These are phyloP conservation scores for Cladopsammia gracilis DNA, from an alignment of 64 coral and sea anemone genomes.

Conservation along the genomic window DNA sequence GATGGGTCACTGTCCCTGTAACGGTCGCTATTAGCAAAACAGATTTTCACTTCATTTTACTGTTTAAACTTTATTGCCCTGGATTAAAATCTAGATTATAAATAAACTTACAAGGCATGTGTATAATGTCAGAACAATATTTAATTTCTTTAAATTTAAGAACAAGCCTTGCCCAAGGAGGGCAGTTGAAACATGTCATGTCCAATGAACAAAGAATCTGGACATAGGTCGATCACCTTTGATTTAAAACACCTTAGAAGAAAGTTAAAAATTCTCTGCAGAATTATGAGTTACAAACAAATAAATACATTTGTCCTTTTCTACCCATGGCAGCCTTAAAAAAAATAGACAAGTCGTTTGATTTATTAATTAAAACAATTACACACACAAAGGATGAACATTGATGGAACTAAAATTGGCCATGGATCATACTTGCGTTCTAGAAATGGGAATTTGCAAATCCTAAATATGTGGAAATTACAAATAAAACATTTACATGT, in stretches of 20 bases:
- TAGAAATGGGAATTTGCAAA: constrained; percentile 84
- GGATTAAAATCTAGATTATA: constrained; percentile 48
- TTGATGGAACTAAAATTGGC: neutral
- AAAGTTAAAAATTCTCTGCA: neutral
- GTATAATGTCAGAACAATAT: neutral
- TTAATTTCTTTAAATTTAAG: neutral
- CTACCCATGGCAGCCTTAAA: neutral
- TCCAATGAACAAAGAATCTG: neutral
- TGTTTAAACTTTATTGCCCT: constrained; percentile 42
- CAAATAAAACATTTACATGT: constrained; percentile 98
- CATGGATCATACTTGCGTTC: constrained; percentile 24
- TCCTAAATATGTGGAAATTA: constrained; percentile 85
- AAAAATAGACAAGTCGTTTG: neutral
- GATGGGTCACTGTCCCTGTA: no score
- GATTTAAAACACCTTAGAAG: neutral
- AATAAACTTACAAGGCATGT: constrained; percentile 30
- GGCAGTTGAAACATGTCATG: neutral
- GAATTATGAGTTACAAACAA: neutral
- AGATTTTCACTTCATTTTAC: neutral
- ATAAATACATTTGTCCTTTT: constrained; percentile 30
- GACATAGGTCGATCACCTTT: neutral
- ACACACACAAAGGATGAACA: neutral
- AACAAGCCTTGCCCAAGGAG: neutral
- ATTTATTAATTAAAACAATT: neutral
- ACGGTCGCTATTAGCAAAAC: no score